Conservation (phyloP, 2,797 vertebrate genomes). For the Serranus cabrilla region DNA sequence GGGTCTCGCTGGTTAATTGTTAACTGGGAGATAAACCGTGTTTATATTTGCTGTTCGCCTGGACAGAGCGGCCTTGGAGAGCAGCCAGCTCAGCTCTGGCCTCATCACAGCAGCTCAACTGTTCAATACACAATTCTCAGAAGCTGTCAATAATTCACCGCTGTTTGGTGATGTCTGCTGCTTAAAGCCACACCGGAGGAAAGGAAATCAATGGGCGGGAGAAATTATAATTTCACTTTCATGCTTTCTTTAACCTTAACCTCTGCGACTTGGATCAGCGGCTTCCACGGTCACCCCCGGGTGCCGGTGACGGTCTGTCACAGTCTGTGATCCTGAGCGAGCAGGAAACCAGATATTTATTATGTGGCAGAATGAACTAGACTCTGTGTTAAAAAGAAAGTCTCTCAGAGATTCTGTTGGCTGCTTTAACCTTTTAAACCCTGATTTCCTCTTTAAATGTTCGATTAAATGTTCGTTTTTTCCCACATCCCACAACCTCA, state of each 20-base stretch:
- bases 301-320: slow-evolving; percentile 40
- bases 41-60: slow-evolving; percentile 62
- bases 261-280: slow-evolving; percentile 52
- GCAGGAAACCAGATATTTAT: slow-evolving; percentile 55
- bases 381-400: slow-evolving; percentile 18
- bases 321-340: slow-evolving; percentile 38
- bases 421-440: slow-evolving; percentile 6
- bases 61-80: slow-evolving; percentile 72
- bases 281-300: slow-evolving; percentile 41
- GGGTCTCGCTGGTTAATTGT: slow-evolving; percentile 72
- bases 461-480: slow-evolving; percentile 11
- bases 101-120: slow-evolving; percentile 67
- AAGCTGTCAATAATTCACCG: slow-evolving; percentile 80
- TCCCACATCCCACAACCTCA: not conserved
- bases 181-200: slow-evolving; percentile 62
- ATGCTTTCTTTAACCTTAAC: slow-evolving; percentile 73
- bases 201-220: slow-evolving; percentile 75
- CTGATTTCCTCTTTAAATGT: not conserved
- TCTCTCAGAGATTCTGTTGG: slow-evolving; percentile 1
- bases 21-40: slow-evolving; percentile 78
- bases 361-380: slow-evolving; percentile 29
- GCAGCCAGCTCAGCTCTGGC: slow-evolving; percentile 56
- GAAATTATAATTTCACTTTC: slow-evolving; percentile 78
- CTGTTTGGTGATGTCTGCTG: slow-evolving; percentile 68
- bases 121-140: slow-evolving; percentile 76